Evolutionary conservation across 2,797 vertebrate genomes (phyloP).

Genomic region (Manis javanica): DNA sequence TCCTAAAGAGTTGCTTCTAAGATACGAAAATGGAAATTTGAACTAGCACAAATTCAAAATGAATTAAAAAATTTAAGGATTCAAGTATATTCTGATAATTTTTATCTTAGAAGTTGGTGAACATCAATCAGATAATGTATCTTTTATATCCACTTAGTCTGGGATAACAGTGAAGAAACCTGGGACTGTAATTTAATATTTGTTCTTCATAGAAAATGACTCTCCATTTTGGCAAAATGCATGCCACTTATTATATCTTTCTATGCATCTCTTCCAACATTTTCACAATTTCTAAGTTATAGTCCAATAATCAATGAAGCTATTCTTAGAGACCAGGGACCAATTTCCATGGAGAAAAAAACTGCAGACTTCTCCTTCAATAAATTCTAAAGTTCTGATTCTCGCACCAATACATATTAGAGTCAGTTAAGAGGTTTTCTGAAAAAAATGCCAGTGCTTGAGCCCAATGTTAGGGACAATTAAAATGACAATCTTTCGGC

Average conservation of each 20-base stretch:
- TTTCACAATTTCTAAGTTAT: slow-evolving; percentile 12
- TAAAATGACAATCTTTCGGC: slow-evolving; percentile 13
- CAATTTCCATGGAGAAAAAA: slow-evolving; percentile 38
- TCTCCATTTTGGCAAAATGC: background rate
- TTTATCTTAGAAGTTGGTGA: slow-evolving; percentile 27
- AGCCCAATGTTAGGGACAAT: background rate
- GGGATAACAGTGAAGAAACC: background rate
- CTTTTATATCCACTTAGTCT: background rate
- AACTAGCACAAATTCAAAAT: slow-evolving; percentile 36
- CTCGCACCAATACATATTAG: background rate
- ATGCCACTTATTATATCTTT: background rate
- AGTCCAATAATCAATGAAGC: background rate
- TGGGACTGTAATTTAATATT: slow-evolving; percentile 6
- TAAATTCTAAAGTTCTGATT: background rate
- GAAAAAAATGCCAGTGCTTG: background rate
- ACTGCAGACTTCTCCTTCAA: background rate
- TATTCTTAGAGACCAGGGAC: background rate
- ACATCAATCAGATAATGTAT: background rate
- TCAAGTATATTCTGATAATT: slow-evolving; percentile 55
- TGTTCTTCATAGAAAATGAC: slow-evolving; percentile 32
- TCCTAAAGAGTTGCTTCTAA: background rate
- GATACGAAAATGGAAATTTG: slow-evolving; percentile 44
- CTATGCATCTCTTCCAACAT: background rate
- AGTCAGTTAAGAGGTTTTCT: background rate
- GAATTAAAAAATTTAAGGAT: background rate